These are phyloP conservation scores for Megastigmus dorsalis DNA, from an alignment of 2,888 invertebrate genomes.

Conservation along the genomic window DNA sequence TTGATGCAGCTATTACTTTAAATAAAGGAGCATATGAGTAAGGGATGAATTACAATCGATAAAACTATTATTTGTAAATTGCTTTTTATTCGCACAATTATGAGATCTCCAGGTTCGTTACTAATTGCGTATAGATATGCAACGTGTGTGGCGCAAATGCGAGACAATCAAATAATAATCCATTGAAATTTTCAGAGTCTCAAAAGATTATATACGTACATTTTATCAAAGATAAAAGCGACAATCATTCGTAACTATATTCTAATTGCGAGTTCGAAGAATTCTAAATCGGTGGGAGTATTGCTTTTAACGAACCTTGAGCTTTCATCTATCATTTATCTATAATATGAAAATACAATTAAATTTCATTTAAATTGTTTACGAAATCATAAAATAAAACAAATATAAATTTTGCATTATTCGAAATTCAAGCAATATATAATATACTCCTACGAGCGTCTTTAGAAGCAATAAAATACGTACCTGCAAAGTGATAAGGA, in stretches of 20 bases:
- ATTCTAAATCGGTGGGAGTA: neutral
- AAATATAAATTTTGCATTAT: neutral
- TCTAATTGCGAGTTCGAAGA: constrained; percentile 10
- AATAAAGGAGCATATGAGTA: too few species aligned
- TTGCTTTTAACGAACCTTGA: neutral
- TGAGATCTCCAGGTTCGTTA: neutral
- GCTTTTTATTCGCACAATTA: too few species aligned
- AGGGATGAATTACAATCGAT: too few species aligned
- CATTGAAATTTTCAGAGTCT: constrained; percentile 3
- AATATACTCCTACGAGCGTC: constrained; percentile 57
- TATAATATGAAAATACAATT: neutral
- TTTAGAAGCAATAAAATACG: constrained; percentile 66
- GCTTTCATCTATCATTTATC: neutral
- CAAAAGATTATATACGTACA: constrained; percentile 1
- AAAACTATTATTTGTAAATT: too few species aligned
- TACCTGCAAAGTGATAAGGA: constrained; percentile 59
- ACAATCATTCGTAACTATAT: constrained; percentile 45
- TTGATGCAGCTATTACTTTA: too few species aligned
- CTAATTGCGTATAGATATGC: too few species aligned
- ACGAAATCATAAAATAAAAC: too few species aligned
- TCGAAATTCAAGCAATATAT: constrained; percentile 62
- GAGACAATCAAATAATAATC: constrained; percentile 47
- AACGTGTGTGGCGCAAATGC: neutral
- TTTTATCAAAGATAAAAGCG: constrained; percentile 22
- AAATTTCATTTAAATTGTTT: neutral